Conservation (phyloP, 2,113 vertebrate species). For the Gallinago jamesoni region DNA sequence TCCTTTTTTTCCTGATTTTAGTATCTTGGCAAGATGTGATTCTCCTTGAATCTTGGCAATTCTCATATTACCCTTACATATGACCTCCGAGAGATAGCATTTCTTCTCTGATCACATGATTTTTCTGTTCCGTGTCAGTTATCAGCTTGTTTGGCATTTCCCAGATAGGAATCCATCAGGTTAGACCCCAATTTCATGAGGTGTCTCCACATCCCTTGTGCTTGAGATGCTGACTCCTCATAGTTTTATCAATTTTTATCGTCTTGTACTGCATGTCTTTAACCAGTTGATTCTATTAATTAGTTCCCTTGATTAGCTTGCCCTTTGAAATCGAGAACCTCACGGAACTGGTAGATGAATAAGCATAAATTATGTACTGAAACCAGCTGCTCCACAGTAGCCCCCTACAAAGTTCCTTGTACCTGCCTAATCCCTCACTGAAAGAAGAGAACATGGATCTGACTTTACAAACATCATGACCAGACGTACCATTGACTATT, state of each 20-base stretch:
- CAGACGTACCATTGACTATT: not conserved
- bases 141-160: not conserved
- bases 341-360: not conserved
- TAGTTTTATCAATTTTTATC: not conserved
- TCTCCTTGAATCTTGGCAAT: not conserved
- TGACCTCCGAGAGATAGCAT: not conserved
- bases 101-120: not conserved
- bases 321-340: not conserved
- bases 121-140: not conserved
- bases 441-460: not conserved
- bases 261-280: not conserved
- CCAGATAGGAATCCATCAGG: not conserved
- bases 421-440: not conserved
- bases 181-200: not conserved
- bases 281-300: not conserved
- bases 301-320: not conserved
- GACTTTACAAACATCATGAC: not conserved
- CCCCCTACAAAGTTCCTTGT: not conserved
- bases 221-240: not conserved
- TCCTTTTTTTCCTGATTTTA: not conserved
- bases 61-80: not conserved
- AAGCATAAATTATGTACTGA: not conserved
- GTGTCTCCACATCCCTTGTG: not conserved
- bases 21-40: not conserved
- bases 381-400: not conserved